Evolutionary conservation across 1,140 invertebrate genomes (phyloP).

Genomic region (Teleogryllus occipitalis): DNA sequence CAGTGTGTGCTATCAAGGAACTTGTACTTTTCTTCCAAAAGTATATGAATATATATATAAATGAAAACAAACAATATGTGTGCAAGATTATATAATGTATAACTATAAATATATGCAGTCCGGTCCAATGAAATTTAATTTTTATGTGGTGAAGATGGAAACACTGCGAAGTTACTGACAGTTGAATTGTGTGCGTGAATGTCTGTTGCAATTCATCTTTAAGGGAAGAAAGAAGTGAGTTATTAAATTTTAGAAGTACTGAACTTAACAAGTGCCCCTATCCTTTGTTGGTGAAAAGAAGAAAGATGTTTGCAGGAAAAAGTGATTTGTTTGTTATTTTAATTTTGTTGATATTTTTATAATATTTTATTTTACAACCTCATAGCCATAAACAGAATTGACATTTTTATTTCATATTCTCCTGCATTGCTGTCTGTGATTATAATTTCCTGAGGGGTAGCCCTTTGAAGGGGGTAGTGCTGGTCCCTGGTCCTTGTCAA

Average conservation of each 20-base stretch:
- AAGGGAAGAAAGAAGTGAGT: background rate
- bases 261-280: background rate
- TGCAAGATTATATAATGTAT: background rate
- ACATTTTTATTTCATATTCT: background rate
- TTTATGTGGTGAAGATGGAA: slow-evolving; percentile 10
- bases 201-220: background rate
- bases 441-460: background rate
- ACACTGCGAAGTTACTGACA: background rate
- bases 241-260: background rate
- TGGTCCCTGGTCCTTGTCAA: background rate
- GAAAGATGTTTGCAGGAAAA: background rate
- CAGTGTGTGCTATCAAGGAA: background rate
- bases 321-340: slow-evolving; percentile 6
- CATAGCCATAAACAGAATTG: background rate
- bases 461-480: background rate
- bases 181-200: background rate
- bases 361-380: slow-evolving; percentile 3
- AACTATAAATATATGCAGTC: slow-evolving; percentile 12
- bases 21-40: slow-evolving; percentile 1
- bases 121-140: slow-evolving; percentile 17
- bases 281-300: background rate
- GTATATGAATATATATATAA: background rate
- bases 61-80: background rate
- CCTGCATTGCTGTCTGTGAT: background rate
- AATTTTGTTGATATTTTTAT: slow-evolving; percentile 3